These are phyloP conservation scores for Jacana jacana DNA, from an alignment of 2,113 vertebrate genomes.

Conservation along the genomic window DNA sequence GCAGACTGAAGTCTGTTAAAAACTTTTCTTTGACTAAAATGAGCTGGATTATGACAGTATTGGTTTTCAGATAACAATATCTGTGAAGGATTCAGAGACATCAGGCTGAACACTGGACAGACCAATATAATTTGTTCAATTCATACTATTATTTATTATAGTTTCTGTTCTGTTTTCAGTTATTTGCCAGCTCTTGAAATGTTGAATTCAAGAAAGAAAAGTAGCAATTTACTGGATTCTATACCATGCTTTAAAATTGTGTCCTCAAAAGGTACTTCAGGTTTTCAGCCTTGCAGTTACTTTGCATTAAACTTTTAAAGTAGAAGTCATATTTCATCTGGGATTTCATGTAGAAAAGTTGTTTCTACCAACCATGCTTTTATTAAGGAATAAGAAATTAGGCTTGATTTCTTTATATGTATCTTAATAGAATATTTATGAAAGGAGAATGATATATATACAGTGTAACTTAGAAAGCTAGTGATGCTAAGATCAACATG, in stretches of 20 bases:
- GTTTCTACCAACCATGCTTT: neutral
- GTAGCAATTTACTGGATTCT: neutral
- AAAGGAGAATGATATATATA: neutral
- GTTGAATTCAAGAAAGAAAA: neutral
- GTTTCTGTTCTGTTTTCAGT: neutral
- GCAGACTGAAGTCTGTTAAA: neutral
- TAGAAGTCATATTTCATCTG: neutral
- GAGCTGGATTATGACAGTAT: neutral
- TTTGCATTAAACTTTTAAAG: neutral
- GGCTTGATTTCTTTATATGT: neutral
- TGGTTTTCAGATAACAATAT: neutral
- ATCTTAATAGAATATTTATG: neutral
- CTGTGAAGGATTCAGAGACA: neutral
- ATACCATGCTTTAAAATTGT: neutral
- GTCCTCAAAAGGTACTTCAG: neutral
- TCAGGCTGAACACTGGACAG: neutral
- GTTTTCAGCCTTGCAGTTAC: neutral
- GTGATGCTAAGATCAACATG: neutral
- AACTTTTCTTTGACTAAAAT: neutral
- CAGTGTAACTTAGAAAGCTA: neutral
- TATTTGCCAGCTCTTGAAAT: neutral
- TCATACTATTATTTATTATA: neutral
- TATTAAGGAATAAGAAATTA: neutral
- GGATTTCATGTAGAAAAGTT: neutral
- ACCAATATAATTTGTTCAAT: neutral